Base-by-base conservation (phyloP, 2,888 invertebrate genomes). In the Athalia circularis region DNA sequence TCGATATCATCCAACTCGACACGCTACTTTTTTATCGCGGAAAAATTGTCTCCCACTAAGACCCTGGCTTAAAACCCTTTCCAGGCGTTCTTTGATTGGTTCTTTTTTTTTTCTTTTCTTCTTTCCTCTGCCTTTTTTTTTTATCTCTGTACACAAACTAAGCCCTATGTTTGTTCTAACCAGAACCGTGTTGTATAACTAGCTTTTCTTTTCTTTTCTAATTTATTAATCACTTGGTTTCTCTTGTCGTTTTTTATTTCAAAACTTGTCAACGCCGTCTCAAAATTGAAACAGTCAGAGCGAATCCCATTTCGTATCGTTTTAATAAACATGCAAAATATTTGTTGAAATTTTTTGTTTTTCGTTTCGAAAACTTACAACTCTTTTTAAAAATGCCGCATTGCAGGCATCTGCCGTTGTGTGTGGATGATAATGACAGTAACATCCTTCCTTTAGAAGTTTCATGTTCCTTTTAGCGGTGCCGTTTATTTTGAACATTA, bases 401-500 rank as follows among this genome's bases (percentile, higher is more conserved):
- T 97, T 97, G 92, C 97, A 97, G 86, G 95, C 95, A 90, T 96
- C 96, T 78, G 96, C 95, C 62, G 96, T 95, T 81, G 95, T 94
- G 86, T 96, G 95, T 94, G 96, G 96, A 91, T 97, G 96, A 85
- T 95, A 94, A 90, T 97, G 96, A 83, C 89, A 90, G 83, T 90
- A 89, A 79, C 89, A 90, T 80, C 88, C 89, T 85, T 88, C 90
- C 86, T 90, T 89, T 15, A 90, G 81, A 4, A 90, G 84, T 86
- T 87, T 90, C 89, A 89, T 89, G 81, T 90, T 90, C 82, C 86
- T 88, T 82, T 87, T 87, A 13, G 88, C 86, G 43, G 87, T 87
- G 2, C 89, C 89, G 85, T 90, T 89, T 77, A 90, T 89, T 83
- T 88, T 89, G 83, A 85, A 87, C 88, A 90, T 89, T 85, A 87